Percentiles rank a stretch among this genome's conserved stretches.
Conservation (phyloP, 2,797 vertebrate genomes). For the Gallinago solitaria region DNA sequence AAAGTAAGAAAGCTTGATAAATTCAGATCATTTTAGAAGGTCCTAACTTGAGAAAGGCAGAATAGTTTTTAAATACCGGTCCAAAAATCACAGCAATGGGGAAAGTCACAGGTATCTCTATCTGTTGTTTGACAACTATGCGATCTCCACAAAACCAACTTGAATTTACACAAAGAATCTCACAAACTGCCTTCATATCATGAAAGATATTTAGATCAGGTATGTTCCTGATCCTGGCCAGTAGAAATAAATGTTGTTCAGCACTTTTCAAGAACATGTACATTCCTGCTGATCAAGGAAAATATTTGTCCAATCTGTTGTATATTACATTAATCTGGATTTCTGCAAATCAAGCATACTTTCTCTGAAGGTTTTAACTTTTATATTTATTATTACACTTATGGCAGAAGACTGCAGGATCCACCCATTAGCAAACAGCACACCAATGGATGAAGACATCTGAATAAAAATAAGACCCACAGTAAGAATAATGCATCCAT, state of each 20-base stretch:
- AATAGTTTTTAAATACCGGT: not conserved
- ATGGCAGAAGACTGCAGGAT: not conserved
- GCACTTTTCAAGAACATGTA: not conserved
- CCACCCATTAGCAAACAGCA: not conserved
- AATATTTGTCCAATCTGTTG: not conserved
- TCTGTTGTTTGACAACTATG: not conserved
- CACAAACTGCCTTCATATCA: not conserved
- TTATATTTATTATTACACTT: not conserved
- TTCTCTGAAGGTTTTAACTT: not conserved
- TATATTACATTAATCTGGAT: not conserved
- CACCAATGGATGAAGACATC: not conserved
- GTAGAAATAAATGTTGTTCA: not conserved
- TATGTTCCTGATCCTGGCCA: not conserved
- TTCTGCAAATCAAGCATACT: not conserved
- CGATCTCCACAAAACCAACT: not conserved
- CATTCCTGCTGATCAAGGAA: not conserved
- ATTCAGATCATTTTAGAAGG: not conserved
- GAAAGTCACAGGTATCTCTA: not conserved
- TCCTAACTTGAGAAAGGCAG: not conserved
- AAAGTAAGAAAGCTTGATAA: not conserved
- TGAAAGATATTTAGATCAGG: not conserved
- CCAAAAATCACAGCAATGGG: not conserved
- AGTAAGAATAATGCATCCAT: not conserved
- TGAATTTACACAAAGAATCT: not conserved
- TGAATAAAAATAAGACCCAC: not conserved